These are phyloP conservation scores for Heliornis fulica DNA, from an alignment of 2,113 vertebrate species.

Conservation along the genomic window DNA sequence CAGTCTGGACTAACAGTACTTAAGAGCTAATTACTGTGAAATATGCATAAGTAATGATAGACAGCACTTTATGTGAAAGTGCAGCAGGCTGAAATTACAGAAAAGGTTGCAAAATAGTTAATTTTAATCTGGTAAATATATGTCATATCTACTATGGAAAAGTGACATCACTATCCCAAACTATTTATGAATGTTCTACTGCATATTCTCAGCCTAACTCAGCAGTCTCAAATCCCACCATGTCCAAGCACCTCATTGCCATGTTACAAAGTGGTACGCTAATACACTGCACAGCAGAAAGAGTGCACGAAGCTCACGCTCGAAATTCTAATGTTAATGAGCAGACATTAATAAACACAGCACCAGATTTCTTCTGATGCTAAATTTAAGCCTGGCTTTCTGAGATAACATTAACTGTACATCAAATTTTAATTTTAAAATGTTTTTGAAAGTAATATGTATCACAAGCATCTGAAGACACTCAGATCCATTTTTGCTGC, in stretches of 20 bases:
- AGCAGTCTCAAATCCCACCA: background rate
- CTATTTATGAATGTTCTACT: background rate
- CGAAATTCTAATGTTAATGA: background rate
- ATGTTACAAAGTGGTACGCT: fast-evolving
- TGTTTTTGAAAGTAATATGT: background rate
- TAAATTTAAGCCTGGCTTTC: background rate
- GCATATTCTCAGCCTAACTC: background rate
- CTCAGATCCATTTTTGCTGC: background rate
- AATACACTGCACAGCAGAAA: background rate
- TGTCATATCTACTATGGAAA: background rate
- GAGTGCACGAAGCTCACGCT: too few species aligned
- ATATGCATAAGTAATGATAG: background rate
- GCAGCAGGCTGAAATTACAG: background rate
- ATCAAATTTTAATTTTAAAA: background rate
- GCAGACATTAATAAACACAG: background rate
- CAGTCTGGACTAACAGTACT: background rate
- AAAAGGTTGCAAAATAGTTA: background rate
- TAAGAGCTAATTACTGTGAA: background rate
- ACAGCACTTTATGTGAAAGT: background rate
- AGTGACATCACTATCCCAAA: background rate
- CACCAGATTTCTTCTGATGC: background rate
- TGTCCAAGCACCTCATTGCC: background rate
- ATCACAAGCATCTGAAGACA: background rate
- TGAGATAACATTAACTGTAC: background rate
- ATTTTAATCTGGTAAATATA: background rate